phyloP scores from a whole-genome alignment of 2,113 vertebrate genomes.

The Pachypanchax playfairii region DNA sequence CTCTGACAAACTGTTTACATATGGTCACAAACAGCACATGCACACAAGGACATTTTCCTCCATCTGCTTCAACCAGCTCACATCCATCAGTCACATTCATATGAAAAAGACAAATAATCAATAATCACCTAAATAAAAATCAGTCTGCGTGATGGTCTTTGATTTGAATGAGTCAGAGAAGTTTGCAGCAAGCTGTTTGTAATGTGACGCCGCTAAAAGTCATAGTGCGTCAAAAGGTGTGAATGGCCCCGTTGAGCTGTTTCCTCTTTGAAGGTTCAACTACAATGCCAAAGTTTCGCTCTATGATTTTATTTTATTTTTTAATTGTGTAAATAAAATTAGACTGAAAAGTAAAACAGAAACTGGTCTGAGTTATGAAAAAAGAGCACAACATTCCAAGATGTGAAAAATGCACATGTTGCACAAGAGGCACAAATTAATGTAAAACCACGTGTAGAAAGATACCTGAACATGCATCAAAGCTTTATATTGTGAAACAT shows the following conservation, averaged over 20 bases:
- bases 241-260: slow-evolving; percentile 71
- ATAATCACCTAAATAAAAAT: slow-evolving; percentile 59
- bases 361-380: not conserved
- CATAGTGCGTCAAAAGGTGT: slow-evolving; percentile 58
- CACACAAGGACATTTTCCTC: slow-evolving; percentile 1
- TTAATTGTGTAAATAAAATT: not conserved
- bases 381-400: not conserved
- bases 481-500: slow-evolving; percentile 41
- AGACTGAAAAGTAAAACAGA: not conserved
- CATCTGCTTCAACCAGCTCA: slow-evolving; percentile 20
- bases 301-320: not conserved
- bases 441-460: not conserved
- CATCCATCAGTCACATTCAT: slow-evolving; percentile 58
- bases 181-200: slow-evolving; percentile 53
- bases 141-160: slow-evolving; percentile 26
- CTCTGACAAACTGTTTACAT: slow-evolving; percentile 5
- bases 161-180: slow-evolving; percentile 26
- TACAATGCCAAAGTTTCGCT: not conserved
- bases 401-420: not conserved
- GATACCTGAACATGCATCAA: slow-evolving; percentile 16
- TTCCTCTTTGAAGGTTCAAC: slow-evolving; percentile 59
- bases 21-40: not conserved
- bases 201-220: slow-evolving; percentile 68
- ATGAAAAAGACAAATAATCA: slow-evolving; percentile 50
- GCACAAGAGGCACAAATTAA: not conserved